phyloP scores from a whole-genome alignment of 2,113 vertebrate species.

The Syngnathus scovelli region DNA sequence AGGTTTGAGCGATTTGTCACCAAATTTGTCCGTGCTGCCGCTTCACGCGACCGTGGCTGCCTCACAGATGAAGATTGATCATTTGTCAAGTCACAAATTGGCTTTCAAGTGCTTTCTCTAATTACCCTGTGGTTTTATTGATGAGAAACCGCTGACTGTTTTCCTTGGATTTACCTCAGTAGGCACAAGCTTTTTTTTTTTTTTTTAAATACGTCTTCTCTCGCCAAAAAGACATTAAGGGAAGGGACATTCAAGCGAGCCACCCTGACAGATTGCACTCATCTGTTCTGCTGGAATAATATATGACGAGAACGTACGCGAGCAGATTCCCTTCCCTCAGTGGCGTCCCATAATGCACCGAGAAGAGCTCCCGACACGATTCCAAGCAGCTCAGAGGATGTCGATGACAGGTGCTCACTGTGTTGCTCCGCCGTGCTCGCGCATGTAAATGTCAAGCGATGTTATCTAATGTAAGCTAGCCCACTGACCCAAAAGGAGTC shows the following conservation, averaged over 20 bases:
- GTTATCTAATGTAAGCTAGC: conserved; percentile 44
- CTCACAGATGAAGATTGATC: conserved; percentile 69
- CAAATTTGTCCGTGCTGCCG: conserved; percentile 36
- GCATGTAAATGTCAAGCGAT: conserved; percentile 67
- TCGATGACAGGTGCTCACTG: conserved; percentile 54
- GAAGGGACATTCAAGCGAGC: conserved; percentile 16
- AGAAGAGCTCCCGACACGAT: conserved; percentile 41
- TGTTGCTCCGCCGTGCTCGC: conserved; percentile 31
- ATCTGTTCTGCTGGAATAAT: conserved; percentile 33
- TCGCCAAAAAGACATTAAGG: conserved; percentile 16
- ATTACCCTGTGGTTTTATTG: conserved; percentile 70
- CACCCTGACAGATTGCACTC: conserved; percentile 23
- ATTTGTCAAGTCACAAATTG: conserved; percentile 70
- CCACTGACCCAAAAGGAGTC: conserved; percentile 36
- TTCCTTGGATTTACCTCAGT: conserved; percentile 53
- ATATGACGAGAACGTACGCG: conserved; percentile 32
- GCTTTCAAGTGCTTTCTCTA: conserved; percentile 69
- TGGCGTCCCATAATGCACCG: conserved; percentile 40
- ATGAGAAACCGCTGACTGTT: conserved; percentile 61
- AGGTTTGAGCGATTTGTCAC: conserved; percentile 47
- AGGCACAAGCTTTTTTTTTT: conserved; percentile 22
- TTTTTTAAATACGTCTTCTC: conserved; percentile 33
- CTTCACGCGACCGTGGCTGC: conserved; percentile 44
- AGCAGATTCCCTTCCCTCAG: conserved; percentile 31
- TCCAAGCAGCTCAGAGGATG: conserved; percentile 41